phyloP scores from a whole-genome alignment of 1,140 invertebrate species.

The Andrena cerasifolii region DNA sequence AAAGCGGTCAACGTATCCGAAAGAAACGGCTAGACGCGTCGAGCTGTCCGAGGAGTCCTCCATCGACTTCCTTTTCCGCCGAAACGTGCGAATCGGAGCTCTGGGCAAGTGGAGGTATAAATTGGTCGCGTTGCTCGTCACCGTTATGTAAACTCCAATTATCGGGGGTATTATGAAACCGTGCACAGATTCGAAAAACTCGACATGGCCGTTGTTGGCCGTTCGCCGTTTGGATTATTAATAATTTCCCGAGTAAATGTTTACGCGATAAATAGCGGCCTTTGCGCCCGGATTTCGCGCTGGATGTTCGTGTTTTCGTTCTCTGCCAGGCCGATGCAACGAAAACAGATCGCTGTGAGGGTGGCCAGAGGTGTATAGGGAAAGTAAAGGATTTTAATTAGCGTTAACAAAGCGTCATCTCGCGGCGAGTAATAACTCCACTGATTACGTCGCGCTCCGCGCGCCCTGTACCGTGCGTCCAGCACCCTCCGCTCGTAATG shows the following conservation, averaged over 20 bases:
- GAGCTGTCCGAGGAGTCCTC: not conserved
- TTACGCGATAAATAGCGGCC: slow-evolving; percentile 51
- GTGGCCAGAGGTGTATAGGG: not conserved
- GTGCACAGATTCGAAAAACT: slow-evolving; percentile 1
- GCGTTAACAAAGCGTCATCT: slow-evolving; percentile 62
- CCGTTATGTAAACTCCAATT: not conserved
- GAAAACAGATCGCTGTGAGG: not conserved
- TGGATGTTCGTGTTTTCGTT: slow-evolving; percentile 20
- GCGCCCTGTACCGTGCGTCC: slow-evolving; percentile 36
- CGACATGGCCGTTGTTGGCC: not conserved
- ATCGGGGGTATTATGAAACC: not conserved
- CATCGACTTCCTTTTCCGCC: not conserved
- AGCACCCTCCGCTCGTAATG: slow-evolving; percentile 56
- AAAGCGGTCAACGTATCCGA: not conserved
- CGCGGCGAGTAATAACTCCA: slow-evolving; percentile 59
- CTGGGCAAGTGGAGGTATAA: not conserved
- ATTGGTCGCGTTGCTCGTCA: slow-evolving; percentile 12
- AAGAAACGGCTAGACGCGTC: not conserved
- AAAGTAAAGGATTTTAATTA: slow-evolving; percentile 52
- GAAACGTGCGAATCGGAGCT: not conserved
- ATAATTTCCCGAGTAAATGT: slow-evolving; percentile 56
- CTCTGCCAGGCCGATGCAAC: slow-evolving; percentile 6
- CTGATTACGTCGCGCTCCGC: slow-evolving; percentile 58
- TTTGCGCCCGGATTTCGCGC: slow-evolving; percentile 22
- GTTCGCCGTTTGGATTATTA: slow-evolving; percentile 40